Percentiles rank a stretch among this genome's conserved stretches.
phyloP scores from a whole-genome alignment of 2,888 invertebrate species.

The Trichopria drosophilae region DNA sequence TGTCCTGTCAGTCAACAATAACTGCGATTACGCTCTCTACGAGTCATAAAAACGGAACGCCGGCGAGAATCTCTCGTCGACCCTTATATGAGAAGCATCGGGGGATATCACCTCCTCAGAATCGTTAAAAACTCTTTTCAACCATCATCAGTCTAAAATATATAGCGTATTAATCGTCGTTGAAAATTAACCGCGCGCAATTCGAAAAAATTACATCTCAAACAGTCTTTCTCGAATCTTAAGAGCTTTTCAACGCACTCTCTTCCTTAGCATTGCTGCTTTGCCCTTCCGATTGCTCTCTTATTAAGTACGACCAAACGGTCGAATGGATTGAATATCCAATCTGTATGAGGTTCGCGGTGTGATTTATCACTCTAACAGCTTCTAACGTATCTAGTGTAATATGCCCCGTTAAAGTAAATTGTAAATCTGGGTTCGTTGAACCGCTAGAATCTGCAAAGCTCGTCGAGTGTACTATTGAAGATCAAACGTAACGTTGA shows the following conservation, averaged over 20 bases:
- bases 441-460: constrained; percentile 17
- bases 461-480: constrained; percentile 21
- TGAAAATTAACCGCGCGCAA: neutral
- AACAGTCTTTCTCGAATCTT: too few species aligned
- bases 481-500: too few species aligned
- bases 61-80: constrained; percentile 27
- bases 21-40: constrained; percentile 48
- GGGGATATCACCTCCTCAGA: too few species aligned
- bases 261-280: too few species aligned
- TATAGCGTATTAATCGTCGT: neutral
- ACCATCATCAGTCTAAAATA: too few species aligned
- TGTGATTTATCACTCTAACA: constrained; percentile 41
- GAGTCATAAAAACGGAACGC: constrained; percentile 29
- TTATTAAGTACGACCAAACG: too few species aligned
- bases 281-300: too few species aligned
- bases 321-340: too few species aligned
- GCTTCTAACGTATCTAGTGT: constrained; percentile 45
- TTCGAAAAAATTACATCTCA: too few species aligned
- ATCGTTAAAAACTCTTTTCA: too few species aligned
- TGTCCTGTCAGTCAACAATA: constrained; percentile 54
- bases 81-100: constrained; percentile 37
- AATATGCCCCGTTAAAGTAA: constrained; percentile 50
- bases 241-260: too few species aligned
- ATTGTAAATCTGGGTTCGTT: constrained; percentile 35
- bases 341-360: constrained; percentile 4